Conservation (phyloP, 2,888 invertebrate species). For the Branchellion lobata region DNA sequence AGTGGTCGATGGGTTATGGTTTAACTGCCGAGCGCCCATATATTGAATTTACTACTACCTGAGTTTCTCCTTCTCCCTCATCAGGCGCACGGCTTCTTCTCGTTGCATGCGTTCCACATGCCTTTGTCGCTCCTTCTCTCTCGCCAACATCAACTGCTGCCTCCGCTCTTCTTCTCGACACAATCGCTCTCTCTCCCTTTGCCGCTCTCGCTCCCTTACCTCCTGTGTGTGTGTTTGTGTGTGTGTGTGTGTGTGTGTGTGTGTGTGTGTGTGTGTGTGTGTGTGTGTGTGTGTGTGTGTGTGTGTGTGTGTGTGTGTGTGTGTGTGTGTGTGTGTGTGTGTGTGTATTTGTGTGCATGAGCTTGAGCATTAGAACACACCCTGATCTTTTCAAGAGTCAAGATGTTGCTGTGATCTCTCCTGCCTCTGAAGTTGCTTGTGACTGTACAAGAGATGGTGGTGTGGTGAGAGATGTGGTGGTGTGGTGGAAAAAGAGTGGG, state of each 20-base stretch:
- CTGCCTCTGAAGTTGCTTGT: background rate
- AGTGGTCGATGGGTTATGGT: too few species aligned
- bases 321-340: too few species aligned
- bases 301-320: background rate
- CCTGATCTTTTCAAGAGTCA: constrained; percentile 60
- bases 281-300: too few species aligned
- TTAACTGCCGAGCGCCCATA: too few species aligned
- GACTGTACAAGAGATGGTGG: background rate
- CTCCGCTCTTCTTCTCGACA: constrained; percentile 78
- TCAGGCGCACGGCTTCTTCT: constrained; percentile 75
- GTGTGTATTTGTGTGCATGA: too few species aligned
- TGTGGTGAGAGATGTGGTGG: too few species aligned
- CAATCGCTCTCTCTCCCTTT: constrained; percentile 71
- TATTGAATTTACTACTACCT: too few species aligned
- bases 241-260: background rate
- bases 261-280: too few species aligned
- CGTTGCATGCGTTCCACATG: constrained; percentile 76
- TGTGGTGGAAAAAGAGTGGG: too few species aligned
- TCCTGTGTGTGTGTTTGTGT: constrained; percentile 53
- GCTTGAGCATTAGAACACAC: constrained; percentile 50
- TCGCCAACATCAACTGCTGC: constrained; percentile 66
- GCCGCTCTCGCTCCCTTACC: constrained; percentile 65
- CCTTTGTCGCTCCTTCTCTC: constrained; percentile 74
- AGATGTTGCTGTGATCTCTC: constrained; percentile 54
- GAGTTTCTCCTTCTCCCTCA: constrained; percentile 58